Evolutionary conservation across 1,140 invertebrate genomes (phyloP), one percentile per base, ranked within the genome.

Genomic region (Nomia melanderi): DNA sequence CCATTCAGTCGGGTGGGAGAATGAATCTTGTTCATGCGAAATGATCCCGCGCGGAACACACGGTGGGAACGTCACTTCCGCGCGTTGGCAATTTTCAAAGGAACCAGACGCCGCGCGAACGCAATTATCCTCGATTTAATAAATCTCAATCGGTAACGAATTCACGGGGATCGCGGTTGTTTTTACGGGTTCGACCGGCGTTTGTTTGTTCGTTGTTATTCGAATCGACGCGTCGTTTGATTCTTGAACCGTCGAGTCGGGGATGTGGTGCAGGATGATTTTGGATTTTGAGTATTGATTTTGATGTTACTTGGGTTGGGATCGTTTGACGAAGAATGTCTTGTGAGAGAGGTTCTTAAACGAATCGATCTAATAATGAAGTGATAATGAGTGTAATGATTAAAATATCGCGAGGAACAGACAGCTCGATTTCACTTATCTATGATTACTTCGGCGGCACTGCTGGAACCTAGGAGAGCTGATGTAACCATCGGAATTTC

Each of bases 61-160:
- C 47, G 14, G 41, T 50, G 20, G 20, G 11, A 25, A 31, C 70
- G 23, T 11, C 41, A 23, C 47, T 36, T 63, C 44, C 29, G 57
- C 47, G 62, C 7, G 47, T 50, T 50, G 17, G 7, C 47, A 50
- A n/a, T 50, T 63, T 63, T 72, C 57, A 53, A 47, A 53, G 20
- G 70, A 14, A n/a, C 60, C 39, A 2, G 41, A 44, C 14, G n/a
- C 41, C 39, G 44, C 9, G 14, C 41, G 59, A 63, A 47, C 41
- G 39, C 41, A 59, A 59, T 72, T 72, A 72, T 59, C 57, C 23
- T 20, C 8, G 44, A 29, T 72, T 73, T 73, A 73, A 73, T 73
- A 73, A 64, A 73, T 73, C 54, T 29, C 27, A 63, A 64, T 73
- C 71, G 60, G 11, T 39, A n/a, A n/a, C 41, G 12, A 0, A 14